These are phyloP conservation scores for Magallana gigas DNA, from an alignment of 1,140 invertebrate genomes.

Conservation along the genomic window DNA sequence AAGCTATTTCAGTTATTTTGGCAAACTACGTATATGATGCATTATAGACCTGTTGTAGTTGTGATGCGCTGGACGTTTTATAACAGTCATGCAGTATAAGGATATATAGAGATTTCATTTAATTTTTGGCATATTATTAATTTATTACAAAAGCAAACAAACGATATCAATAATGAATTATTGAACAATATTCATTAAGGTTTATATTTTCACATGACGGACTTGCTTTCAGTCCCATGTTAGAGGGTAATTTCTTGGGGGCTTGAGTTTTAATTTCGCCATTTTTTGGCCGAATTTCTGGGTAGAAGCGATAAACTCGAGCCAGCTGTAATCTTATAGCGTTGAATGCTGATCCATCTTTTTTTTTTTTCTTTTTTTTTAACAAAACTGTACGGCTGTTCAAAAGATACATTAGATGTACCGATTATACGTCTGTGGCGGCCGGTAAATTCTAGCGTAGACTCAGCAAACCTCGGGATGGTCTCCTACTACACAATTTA, in stretches of 20 bases:
- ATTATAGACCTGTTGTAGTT: no score
- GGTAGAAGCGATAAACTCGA: not conserved
- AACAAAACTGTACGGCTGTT: not conserved
- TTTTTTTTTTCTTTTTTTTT: not conserved
- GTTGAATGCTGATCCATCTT: not conserved
- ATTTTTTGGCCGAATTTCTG: not conserved
- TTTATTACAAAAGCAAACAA: no score
- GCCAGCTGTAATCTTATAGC: not conserved
- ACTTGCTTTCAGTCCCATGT: no score
- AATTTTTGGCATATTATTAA: no score
- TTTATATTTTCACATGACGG: no score
- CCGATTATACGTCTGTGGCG: not conserved
- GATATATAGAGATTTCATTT: no score
- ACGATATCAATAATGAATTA: no score
- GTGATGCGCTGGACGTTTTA: no score
- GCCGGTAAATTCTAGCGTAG: not conserved
- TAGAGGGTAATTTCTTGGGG: no score
- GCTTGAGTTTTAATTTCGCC: no score
- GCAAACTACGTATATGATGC: not conserved
- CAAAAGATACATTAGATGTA: not conserved
- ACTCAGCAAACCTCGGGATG: not conserved
- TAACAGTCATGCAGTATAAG: no score
- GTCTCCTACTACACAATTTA: not conserved
- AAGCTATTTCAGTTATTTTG: conserved; percentile 22
- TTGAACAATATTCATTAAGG: no score